Evolutionary conservation across 2,888 invertebrate species (phyloP), one percentile per base, ranked within the genome.

Genomic region (Parnassius mnemosyne): DNA sequence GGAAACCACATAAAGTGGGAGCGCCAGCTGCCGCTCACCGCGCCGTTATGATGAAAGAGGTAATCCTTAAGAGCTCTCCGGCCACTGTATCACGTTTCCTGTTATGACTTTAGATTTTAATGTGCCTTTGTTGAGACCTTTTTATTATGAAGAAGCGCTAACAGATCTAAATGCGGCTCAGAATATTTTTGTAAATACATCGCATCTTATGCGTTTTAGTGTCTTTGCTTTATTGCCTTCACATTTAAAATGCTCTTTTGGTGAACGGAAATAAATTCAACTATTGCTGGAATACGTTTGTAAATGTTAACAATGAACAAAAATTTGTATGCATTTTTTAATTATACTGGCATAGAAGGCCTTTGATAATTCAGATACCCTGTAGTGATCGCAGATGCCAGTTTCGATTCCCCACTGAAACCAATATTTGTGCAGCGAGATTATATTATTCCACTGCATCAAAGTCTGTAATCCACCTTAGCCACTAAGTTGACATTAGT

Each of bases 91-190:
- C 89, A 85, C 76, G 76, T 91, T 90, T 88, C 90, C 89, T 89
- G 89, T 91, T 91, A 90, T 91, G 86, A 88, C 87, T 89, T 84
- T 76, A 88, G 81, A 85, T 88, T 89, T 90, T 88, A 86, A 89
- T 85, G 78, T 76, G 72, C 76, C 83, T 89, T 89, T 89, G 85
- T 89, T 84, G 74, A 80, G 67, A 78, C 73, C 75, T 76, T 83
- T 85, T 86, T 84, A 84, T 84, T 80, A 83, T 84, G 76, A 85
- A 83, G 80, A 80, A 83, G 80, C 77, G 80, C 78, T 83, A 81
- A 84, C 79, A 81, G 72, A 75, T 83, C 81, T 83, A 81, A 85
- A 85, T 81, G 75, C 71, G 78, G 77, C 74, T 73, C 74, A 71
- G 70, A 78, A 79, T 74, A 74, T 68, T 75, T 78, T 74, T 74